Base-by-base conservation (phyloP, 1,140 invertebrate genomes). In the Capitella teleta region DNA sequence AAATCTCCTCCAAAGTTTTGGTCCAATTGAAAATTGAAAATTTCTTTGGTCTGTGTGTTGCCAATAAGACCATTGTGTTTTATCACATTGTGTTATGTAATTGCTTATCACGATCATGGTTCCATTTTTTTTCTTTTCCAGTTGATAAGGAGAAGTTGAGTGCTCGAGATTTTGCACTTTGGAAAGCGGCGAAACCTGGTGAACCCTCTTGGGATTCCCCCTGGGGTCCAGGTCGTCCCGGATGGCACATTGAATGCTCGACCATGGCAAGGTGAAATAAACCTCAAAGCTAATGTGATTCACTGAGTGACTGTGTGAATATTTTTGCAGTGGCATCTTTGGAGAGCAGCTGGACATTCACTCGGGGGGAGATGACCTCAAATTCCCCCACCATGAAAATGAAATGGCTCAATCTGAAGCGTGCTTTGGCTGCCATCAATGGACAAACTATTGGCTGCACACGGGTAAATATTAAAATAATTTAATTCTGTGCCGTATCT, bases 201-300 rank as follows among this genome's bases (percentile, higher is more conserved):
- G 95, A 99, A 70, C 96, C 95, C 0, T 85, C 82, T 40, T 99
- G 95, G 95, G 78, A 86, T 21, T 94, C 89, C 49, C 92, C 92
- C 0, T 98, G 93, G 94, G 94, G 95, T 34, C 80, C 79, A 62
- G 77, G 79, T 19, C 59, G 79, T 36, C 80, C 80, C 30, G 96
- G 96, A 2, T 99, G 96, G 96, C 96, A 99, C 63, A 98, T 99
- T 56, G 96, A 99, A 69, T 99, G 96, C 67, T 98, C 94, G 0
- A 93, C 88, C 0, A 99, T 99, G 95, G 92, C 94, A 1, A 87
- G 87, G 0, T 82, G 81, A 26, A 83, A 97, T 38, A 84, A 86
- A 56, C 94, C 95, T 3, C 70, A 82, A 5, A 83, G 30, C 8
- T n/a, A 32, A 32, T 32, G 8, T 32, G n/a, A n/a, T n/a, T n/a